These are phyloP conservation scores for Parauchenoglanis punctatus DNA, from an alignment of 2,797 vertebrate genomes.

Conservation along the genomic window DNA sequence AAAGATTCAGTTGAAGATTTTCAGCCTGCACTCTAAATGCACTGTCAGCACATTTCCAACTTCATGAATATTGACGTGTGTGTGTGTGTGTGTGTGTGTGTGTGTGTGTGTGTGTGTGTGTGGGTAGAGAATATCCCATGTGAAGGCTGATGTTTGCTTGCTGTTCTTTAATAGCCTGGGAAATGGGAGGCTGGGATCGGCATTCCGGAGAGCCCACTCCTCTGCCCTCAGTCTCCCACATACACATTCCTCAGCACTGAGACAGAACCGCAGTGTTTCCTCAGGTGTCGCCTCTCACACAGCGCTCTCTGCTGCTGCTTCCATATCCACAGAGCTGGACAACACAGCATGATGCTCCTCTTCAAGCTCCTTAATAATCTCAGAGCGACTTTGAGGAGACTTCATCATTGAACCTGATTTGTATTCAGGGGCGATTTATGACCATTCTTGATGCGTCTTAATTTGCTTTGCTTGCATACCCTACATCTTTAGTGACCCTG, in stretches of 20 bases:
- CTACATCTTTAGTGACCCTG: neutral
- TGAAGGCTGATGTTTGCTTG: constrained; percentile 53
- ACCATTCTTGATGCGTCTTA: neutral
- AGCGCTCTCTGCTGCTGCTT: constrained; percentile 15
- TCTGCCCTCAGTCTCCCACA: constrained; percentile 47
- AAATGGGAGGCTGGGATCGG: constrained; percentile 46
- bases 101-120: constrained; percentile 9
- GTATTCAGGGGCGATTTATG: neutral
- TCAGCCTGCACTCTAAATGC: neutral
- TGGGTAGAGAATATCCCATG: constrained; percentile 28
- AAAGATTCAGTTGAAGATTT: neutral
- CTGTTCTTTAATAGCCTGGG: constrained; percentile 54
- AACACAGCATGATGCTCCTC: neutral
- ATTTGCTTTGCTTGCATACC: no score
- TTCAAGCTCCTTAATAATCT: neutral
- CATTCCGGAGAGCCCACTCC: constrained; percentile 55
- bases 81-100: neutral
- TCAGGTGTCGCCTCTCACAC: constrained; percentile 33
- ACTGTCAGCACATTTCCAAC: constrained; percentile 2
- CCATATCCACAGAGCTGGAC: neutral
- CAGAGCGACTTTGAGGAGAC: neutral
- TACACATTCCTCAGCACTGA: constrained; percentile 48
- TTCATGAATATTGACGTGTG: constrained; percentile 18
- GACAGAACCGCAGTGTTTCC: constrained; percentile 45
- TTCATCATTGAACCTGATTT: neutral